These are phyloP conservation scores for Hyposmocoma kahamanoa DNA, from an alignment of 1,140 invertebrate species.

Conservation along the genomic window DNA sequence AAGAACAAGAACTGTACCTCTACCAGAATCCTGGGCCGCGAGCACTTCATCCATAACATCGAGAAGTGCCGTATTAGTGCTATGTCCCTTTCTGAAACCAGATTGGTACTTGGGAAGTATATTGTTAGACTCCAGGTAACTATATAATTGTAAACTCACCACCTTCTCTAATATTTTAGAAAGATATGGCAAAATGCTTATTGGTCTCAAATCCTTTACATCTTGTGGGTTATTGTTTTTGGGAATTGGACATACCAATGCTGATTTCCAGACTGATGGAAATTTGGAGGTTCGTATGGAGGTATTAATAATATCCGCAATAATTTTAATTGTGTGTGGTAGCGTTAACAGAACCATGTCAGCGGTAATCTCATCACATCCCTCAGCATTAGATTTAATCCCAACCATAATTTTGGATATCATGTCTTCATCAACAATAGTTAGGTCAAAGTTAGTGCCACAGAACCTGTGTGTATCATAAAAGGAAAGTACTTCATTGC, in stretches of 20 bases:
- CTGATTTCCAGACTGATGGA: neutral
- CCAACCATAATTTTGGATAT: neutral
- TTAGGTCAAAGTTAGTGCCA: neutral
- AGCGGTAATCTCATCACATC: neutral
- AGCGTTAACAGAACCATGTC: neutral
- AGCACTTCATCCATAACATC: neutral
- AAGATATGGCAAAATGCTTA: neutral
- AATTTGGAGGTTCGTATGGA: neutral
- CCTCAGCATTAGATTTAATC: neutral
- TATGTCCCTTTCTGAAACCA: neutral
- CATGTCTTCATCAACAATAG: neutral
- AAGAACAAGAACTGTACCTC: too few relatives aligned
- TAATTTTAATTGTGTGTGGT: neutral
- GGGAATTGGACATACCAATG: neutral
- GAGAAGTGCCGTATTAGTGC: neutral
- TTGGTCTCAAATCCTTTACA: neutral
- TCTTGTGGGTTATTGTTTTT: neutral
- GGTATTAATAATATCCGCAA: neutral
- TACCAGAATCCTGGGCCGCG: too few relatives aligned
- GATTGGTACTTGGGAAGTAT: neutral
- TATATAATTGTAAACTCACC: neutral
- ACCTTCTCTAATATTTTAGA: neutral
- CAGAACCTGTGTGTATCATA: neutral
- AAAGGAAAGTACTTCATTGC: neutral
- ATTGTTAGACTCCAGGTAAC: neutral